Base-by-base conservation (phyloP, 2,113 vertebrate genomes). In the Poeciliopsis occidentalis region DNA sequence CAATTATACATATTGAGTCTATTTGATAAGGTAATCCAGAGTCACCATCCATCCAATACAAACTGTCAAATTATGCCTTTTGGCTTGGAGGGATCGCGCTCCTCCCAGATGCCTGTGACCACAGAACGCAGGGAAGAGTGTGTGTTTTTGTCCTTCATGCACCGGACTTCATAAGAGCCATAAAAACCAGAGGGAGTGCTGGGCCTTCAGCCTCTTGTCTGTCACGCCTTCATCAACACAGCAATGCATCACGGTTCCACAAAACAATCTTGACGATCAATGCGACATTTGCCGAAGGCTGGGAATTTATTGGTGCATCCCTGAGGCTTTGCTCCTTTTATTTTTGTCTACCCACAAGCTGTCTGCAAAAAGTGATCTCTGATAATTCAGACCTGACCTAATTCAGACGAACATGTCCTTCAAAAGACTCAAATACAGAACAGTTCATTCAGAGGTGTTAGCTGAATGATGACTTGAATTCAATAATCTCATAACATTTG, bases 121-220 rank as follows among this genome's bases (percentile, higher is more conserved):
- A 32, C 37, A 27, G 7, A 41, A 71, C 39, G n/a, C 29, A 19
- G 11, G 37, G 8, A 39, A 39, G 37, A 3, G 31, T 65, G 65
- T 12, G 37, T 12, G 31, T 65, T 69, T 11, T 51, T 69, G 13
- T 19, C 63, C 17, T 24, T 37, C 19, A 8, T 7, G 44, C 32
- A 44, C 11, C 12, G 69, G 24, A 73, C 61, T 75, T 70, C 29
- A 51, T 54, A 37, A 81, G 64, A 32, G 11, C 37, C 41, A 69
- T 44, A 13, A 69, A 32, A 27, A 62, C 47, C 51, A 41, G 15
- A 63, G 37, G 60, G 41, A 71, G 26, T 66, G 44, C 10, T 66
- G 76, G 44, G 66, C 72, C 26, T 69, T 57, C 24, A 54, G 68
- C 31, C 22, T 69, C 64, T 22, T 72, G 27, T 67, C 51, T 60